Conservation (phyloP, 2,888 invertebrate genomes). For the Lordiphosa andalusiaca region DNA sequence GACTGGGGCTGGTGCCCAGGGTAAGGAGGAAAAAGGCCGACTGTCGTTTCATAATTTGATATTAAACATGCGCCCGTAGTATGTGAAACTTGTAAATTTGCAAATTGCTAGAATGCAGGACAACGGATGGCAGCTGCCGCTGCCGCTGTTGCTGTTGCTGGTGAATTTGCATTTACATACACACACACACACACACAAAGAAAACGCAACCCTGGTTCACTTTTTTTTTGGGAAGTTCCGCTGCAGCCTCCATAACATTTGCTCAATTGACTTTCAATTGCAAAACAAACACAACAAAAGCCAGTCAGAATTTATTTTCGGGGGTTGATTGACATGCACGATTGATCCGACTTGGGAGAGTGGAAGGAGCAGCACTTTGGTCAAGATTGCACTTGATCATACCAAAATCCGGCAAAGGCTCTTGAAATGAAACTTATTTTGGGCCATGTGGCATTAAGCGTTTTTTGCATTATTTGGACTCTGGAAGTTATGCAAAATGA, state of each 20-base stretch:
- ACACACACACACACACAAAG: constrained; percentile 12
- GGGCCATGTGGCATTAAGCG: constrained; percentile 69
- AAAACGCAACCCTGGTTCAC: constrained; percentile 10
- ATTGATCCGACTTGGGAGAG: constrained; percentile 24
- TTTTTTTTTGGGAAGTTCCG: constrained; percentile 30
- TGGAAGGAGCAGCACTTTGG: constrained; percentile 17
- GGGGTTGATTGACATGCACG: constrained; percentile 37
- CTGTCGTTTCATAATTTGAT: constrained; percentile 69
- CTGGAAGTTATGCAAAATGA: too few relatives aligned
- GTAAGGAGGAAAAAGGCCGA: constrained; percentile 37
- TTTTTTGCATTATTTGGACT: constrained; percentile 41
- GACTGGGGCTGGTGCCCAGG: not conserved
- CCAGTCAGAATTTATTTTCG: constrained; percentile 50
- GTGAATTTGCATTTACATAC: constrained; percentile 70
- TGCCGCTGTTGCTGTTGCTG: constrained; percentile 1
- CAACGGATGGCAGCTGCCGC: constrained; percentile 39
- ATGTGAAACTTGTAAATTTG: constrained; percentile 71
- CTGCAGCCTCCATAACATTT: constrained; percentile 39
- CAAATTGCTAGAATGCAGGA: constrained; percentile 71
- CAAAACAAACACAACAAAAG: constrained; percentile 22
- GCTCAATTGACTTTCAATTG: constrained; percentile 42
- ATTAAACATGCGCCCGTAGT: constrained; percentile 64
- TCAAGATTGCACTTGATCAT: constrained; percentile 41
- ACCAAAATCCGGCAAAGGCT: too few relatives aligned
- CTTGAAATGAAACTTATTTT: not conserved